phyloP scores from a whole-genome alignment of 2,113 vertebrate genomes.

The Trinectes maculatus region DNA sequence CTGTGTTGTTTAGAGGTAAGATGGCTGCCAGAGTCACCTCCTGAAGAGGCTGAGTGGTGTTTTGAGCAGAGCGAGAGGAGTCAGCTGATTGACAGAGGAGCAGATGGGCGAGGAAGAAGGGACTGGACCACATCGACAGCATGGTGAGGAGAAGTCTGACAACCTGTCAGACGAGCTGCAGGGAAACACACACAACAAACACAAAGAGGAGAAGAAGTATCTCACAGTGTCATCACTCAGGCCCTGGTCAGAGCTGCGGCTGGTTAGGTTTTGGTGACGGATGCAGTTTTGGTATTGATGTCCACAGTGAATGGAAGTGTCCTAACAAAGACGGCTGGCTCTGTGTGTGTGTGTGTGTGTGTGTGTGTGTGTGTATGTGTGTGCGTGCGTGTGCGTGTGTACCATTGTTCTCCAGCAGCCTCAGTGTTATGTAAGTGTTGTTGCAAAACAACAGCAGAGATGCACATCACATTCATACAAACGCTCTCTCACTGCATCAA shows the following conservation, averaged over 20 bases:
- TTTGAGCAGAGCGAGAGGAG: neutral
- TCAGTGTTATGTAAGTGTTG: conserved; percentile 41
- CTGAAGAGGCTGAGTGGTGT: conserved; percentile 21
- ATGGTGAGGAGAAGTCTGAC: conserved; percentile 20
- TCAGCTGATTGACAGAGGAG: conserved; percentile 6
- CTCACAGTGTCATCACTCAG: too few species aligned
- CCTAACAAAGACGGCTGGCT: too few species aligned
- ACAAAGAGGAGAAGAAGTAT: too few species aligned
- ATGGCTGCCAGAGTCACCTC: conserved; percentile 88
- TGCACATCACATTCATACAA: neutral
- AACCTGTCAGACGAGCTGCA: conserved; percentile 39
- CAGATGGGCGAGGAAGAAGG: conserved; percentile 19
- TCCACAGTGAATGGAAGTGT: too few species aligned
- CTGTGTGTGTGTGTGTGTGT: too few species aligned
- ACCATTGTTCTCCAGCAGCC: conserved; percentile 30
- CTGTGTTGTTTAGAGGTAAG: conserved; percentile 86
- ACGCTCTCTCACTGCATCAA: neutral
- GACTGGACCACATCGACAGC: neutral
- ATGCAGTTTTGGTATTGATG: too few species aligned
- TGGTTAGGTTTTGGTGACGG: too few species aligned
- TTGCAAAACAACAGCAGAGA: conserved; percentile 26
- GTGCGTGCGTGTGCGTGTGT: neutral
- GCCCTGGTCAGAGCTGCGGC: too few species aligned
- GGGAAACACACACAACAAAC: neutral
- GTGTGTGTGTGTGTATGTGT: neutral